phyloP scores from a whole-genome alignment of 2,888 invertebrate species.

The Helleia helle region DNA sequence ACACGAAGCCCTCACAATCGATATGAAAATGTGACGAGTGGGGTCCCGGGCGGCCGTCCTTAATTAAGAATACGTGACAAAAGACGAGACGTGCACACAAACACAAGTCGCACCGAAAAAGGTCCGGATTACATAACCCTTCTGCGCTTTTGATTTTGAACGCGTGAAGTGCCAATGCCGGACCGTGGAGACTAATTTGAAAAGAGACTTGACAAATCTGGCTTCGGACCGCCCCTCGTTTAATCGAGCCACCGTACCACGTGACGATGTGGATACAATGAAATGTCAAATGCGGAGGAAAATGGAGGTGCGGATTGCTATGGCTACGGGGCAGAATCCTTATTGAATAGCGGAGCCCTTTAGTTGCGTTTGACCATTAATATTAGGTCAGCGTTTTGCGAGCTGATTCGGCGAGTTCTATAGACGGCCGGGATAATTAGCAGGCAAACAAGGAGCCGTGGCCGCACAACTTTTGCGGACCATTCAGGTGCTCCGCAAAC shows the following conservation, averaged over 20 bases:
- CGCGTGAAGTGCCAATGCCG: slow-evolving; percentile 61
- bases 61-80: slow-evolving; percentile 76
- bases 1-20: slow-evolving; percentile 47
- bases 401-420: slow-evolving; percentile 43
- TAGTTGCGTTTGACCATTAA: slow-evolving; percentile 62
- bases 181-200: slow-evolving; percentile 63
- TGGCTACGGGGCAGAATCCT: slow-evolving; percentile 56
- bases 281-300: slow-evolving; percentile 59
- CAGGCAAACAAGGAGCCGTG: slow-evolving; percentile 67
- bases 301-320: slow-evolving; percentile 63
- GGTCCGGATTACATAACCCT: slow-evolving; percentile 71
- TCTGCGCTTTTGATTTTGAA: slow-evolving; percentile 73
- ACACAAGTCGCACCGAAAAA: slow-evolving; percentile 63
- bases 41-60: slow-evolving; percentile 59
- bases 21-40: slow-evolving; percentile 63
- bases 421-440: slow-evolving; percentile 59
- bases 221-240: slow-evolving; percentile 64
- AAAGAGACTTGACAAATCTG: slow-evolving; percentile 68
- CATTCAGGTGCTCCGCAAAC: slow-evolving; percentile 69
- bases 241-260: slow-evolving; percentile 54
- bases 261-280: slow-evolving; percentile 69
- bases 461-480: slow-evolving; percentile 60
- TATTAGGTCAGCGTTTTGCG: slow-evolving; percentile 58
- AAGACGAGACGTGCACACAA: slow-evolving; percentile 70
- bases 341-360: slow-evolving; percentile 48